Base-by-base conservation (phyloP, 2,888 invertebrate genomes). In the Pyrocoelia pectoralis region DNA sequence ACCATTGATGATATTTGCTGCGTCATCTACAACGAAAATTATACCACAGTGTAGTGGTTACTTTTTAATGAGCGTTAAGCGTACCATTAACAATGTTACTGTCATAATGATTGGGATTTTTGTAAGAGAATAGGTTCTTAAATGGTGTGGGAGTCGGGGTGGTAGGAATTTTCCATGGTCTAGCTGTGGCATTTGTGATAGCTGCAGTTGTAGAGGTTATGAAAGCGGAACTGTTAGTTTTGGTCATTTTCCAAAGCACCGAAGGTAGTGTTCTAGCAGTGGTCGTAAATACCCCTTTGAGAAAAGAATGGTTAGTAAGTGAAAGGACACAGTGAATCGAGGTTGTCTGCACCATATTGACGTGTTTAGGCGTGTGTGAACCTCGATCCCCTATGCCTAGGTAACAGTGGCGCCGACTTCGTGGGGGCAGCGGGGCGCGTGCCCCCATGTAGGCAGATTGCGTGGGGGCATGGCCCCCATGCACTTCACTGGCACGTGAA, bases 231-330 rank as follows among this genome's bases (percentile, higher is more conserved):
- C 83, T 81, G 13, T 56, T 54, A 41, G 66, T 66, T 54, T 55
- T 66, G 29, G 58, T 62, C 28, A 60, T 18, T 57, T 62, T 66
- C 63, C 66, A 57, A 14, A 69, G 57, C 33, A 54, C 28, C 28
- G 81, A 79, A 57, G 83, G 82, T 62, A 83, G 82, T 43, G 76
- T 68, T 68, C 84, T 84, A 72, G 84, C 83, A 41, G 63, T 54
- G n/a, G 65, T 61, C 28, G 56, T 51, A 15, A 61, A 61, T 13
- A 65, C 10, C 33, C 65, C 65, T 65, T 65, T 14, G 15, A 15
- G 12, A 15, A 12, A 15, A 46, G 15, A 12, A 53, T 13, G 29
- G 57, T 61, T 65, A 61, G 58, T 61, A 40, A 28, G 24, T 24
- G 24, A 24, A n/a, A n/a, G n/a, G n/a, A n/a, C n/a, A n/a, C n/a